Evolutionary conservation across 2,113 vertebrate species (phyloP).

Genomic region (Ciconia maguari): DNA sequence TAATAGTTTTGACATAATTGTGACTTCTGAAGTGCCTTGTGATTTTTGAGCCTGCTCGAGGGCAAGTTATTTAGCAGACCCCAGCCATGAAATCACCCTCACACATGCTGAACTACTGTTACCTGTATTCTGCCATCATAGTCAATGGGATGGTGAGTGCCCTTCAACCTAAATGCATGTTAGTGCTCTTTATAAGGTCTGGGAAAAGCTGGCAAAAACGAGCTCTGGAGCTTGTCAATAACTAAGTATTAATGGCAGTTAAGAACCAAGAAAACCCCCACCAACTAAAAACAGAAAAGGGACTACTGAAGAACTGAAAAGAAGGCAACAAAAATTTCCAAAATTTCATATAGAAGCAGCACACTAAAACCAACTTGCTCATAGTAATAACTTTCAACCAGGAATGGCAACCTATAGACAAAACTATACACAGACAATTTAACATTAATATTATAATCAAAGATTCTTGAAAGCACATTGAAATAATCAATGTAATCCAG

Average conservation of each 20-base stretch:
- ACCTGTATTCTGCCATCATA: not conserved
- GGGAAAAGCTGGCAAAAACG: not conserved
- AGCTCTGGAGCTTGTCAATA: not conserved
- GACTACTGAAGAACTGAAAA: not conserved
- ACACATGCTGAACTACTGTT: not conserved
- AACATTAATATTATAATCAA: not conserved
- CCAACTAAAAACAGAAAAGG: not conserved
- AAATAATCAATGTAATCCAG: not conserved
- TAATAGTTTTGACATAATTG: not conserved
- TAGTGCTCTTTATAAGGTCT: not conserved
- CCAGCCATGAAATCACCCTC: not conserved
- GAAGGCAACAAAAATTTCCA: not conserved
- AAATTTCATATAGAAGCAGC: not conserved
- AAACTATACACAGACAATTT: not conserved
- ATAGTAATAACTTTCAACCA: not conserved
- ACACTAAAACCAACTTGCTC: not conserved
- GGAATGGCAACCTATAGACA: not conserved
- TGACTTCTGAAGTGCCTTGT: not conserved
- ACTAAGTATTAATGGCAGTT: not conserved
- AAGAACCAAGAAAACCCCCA: not conserved
- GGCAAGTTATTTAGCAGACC: not conserved
- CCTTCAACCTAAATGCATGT: not conserved
- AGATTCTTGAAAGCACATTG: not conserved
- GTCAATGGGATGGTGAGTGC: not conserved
- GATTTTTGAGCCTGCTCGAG: not conserved